Evolutionary conservation across 1,140 invertebrate species (phyloP), one percentile per base, ranked within the genome.

Genomic region (Scylla paramamosain): DNA sequence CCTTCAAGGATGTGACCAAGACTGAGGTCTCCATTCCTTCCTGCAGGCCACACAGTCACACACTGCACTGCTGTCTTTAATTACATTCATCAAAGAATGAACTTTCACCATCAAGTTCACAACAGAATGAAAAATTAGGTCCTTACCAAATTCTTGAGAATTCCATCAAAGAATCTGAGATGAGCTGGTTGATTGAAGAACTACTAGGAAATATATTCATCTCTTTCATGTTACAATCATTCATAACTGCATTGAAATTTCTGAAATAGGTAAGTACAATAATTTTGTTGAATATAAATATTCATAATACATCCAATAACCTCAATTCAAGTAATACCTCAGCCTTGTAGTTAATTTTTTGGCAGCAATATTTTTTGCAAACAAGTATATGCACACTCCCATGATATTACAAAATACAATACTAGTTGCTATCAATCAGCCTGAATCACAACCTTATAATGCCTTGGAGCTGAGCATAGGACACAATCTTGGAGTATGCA

Each of bases 71-170:
- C 10, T 12, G 10, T 12, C 59, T n/a, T 77, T 77, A 25, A 77
- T 12, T 12, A 77, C 59, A 77, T 77, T 77, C 59, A 10, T n/a
- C n/a, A n/a, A n/a, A n/a, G n/a, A n/a, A n/a, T n/a, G n/a, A n/a
- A n/a, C n/a, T n/a, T n/a, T n/a, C n/a, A n/a, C n/a, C n/a, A n/a
- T 48, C 46, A 48, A 48, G 46, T 48, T 48, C 46, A 48, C 46
- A 14, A 48, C 14, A 48, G 46, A 91, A n/a, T n/a, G n/a, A n/a
- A n/a, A n/a, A n/a, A n/a, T n/a, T n/a, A n/a, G n/a, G 4, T 52
- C 28, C 82, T 86, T 86, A 93, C 93, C 93, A 94, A 59, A 45
- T 77, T 82, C 87, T 89, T 82, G 87, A 82, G 39, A 90, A 94
- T 31, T 89, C 59, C 31, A n/a, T 90, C 20, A 94, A 59, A 7